A percentile compares a stretch with the other conserved stretches of the same genome.
phyloP scores from a whole-genome alignment of 2,797 vertebrate species.

The Sarcoramphus papa region DNA sequence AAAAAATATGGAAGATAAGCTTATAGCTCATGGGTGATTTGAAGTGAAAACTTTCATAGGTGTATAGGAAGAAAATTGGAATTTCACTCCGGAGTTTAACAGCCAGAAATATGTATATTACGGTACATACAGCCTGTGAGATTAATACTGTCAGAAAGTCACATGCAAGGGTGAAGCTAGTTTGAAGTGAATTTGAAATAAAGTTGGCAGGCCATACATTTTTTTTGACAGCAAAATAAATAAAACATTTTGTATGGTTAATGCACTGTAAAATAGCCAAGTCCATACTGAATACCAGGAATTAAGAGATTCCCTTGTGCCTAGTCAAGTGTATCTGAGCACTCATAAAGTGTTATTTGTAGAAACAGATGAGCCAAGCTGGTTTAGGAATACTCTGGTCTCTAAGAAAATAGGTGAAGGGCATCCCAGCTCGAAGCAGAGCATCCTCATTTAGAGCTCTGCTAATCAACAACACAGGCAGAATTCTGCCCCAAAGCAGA shows the following conservation, averaged over 20 bases:
- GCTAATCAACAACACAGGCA: neutral
- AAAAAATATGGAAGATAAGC: neutral
- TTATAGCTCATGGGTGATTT: neutral
- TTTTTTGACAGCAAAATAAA: neutral
- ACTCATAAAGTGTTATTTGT: neutral
- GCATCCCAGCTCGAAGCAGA: neutral
- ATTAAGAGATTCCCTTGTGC: slow-evolving; percentile 15
- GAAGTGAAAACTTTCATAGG: neutral
- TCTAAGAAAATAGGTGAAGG: neutral
- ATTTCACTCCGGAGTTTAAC: neutral
- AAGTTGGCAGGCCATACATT: neutral
- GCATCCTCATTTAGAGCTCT: neutral
- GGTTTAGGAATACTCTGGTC: neutral
- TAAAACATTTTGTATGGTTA: slow-evolving; percentile 9
- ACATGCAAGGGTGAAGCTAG: neutral
- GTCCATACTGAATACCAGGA: neutral
- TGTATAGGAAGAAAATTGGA: neutral
- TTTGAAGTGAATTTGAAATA: slow-evolving; percentile 31
- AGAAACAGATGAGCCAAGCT: neutral
- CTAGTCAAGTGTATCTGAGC: neutral
- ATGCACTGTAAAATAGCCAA: slow-evolving; percentile 1
- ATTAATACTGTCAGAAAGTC: slow-evolving; percentile 19
- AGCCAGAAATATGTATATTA: neutral
- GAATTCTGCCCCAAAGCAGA: neutral
- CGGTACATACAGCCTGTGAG: neutral